Evolutionary conservation across 1,140 invertebrate genomes (phyloP).

Genomic region (Bicyclus anynana): DNA sequence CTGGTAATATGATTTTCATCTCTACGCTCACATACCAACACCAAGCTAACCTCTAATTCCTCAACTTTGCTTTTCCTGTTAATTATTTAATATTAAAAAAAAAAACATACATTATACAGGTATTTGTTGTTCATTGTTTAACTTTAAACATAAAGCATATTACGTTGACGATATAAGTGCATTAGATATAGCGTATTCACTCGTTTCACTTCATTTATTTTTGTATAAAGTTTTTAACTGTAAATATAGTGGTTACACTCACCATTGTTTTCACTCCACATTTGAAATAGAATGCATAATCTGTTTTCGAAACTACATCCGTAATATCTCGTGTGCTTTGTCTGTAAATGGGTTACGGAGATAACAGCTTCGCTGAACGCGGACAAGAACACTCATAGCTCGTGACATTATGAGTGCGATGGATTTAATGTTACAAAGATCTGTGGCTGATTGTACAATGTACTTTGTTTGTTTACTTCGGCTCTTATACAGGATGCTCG

Average conservation of each 20-base stretch:
- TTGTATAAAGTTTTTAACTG: not conserved
- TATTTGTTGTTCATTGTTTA: no score
- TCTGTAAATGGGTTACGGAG: not conserved
- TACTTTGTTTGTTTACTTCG: not conserved
- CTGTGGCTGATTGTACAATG: not conserved
- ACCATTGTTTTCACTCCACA: not conserved
- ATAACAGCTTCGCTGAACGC: not conserved
- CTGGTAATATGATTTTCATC: no score
- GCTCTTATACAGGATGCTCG: no score
- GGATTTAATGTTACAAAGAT: not conserved
- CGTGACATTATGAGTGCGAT: conserved; percentile 1
- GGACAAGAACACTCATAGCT: not conserved
- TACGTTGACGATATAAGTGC: no score
- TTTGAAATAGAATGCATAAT: not conserved
- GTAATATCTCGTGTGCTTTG: conserved; percentile 3
- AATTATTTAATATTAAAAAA: no score
- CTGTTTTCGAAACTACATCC: not conserved
- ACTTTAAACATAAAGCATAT: no score
- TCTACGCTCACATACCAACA: no score
- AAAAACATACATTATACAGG: no score
- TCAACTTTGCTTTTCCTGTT: no score
- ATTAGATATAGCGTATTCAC: no score
- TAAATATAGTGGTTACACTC: not conserved
- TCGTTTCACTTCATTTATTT: no score
- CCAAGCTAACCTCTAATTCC: no score